Conservation (phyloP, 2,888 invertebrate species). For the Eledone cirrhosa region DNA sequence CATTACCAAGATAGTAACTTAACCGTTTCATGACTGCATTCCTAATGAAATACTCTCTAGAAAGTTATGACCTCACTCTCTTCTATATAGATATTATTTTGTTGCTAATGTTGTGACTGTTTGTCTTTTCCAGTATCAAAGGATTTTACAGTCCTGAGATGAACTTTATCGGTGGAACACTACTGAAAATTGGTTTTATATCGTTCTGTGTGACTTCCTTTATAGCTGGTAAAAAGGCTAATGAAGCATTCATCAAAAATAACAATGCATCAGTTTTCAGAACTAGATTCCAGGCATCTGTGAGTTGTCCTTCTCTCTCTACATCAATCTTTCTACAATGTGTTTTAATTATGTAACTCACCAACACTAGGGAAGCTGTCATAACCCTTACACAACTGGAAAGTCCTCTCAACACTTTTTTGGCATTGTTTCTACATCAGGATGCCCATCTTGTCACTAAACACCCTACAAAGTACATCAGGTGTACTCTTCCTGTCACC, state of each 20-base stretch:
- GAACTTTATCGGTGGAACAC: conserved; percentile 1
- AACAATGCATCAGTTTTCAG: conserved; percentile 28
- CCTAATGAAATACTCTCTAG: too few species aligned
- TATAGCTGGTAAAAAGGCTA: conserved; percentile 11
- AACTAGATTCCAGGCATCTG: conserved; percentile 30
- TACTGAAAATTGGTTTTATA: conserved; percentile 20
- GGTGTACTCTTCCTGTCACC: too few species aligned
- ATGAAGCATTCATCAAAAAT: conserved; percentile 22
- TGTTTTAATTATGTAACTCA: too few species aligned
- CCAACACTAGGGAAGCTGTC: too few species aligned
- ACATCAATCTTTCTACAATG: background rate
- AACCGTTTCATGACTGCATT: too few species aligned
- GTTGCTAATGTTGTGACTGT: too few species aligned
- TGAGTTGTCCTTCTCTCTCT: background rate
- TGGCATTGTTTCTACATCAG: too few species aligned
- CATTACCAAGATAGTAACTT: too few species aligned
- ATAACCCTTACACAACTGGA: too few species aligned
- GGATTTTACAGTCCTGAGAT: background rate
- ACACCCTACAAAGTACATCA: too few species aligned
- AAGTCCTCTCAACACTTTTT: too few species aligned
- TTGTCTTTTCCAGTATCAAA: background rate
- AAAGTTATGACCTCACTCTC: background rate
- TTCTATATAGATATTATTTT: background rate
- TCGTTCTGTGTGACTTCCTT: conserved; percentile 29
- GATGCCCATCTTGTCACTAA: too few species aligned